These are phyloP conservation scores for Cherax destructor DNA, from an alignment of 1,140 invertebrate genomes.

Conservation along the genomic window DNA sequence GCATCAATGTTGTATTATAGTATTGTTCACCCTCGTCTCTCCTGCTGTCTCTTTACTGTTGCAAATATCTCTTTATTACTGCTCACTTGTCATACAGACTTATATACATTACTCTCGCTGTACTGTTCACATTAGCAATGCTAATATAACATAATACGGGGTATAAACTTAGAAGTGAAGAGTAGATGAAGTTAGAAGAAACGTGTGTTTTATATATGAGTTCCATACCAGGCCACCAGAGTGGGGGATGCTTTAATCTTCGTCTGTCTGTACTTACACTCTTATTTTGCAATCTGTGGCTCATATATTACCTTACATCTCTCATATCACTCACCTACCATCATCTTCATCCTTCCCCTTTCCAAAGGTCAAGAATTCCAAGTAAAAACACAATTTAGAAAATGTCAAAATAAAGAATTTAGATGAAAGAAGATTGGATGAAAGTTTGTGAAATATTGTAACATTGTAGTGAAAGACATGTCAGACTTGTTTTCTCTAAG, in stretches of 20 bases:
- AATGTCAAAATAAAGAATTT: not conserved
- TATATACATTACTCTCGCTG: too few relatives aligned
- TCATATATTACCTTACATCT: not conserved
- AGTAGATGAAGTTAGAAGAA: slow-evolving; percentile 1
- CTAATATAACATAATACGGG: not conserved
- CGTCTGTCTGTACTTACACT: slow-evolving; percentile 21
- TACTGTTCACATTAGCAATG: not conserved
- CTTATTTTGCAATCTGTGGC: not conserved
- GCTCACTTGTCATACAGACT: too few relatives aligned
- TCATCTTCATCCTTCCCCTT: too few relatives aligned
- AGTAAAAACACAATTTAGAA: not conserved
- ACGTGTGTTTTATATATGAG: slow-evolving; percentile 1
- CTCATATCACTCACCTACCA: not conserved
- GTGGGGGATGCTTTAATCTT: slow-evolving; percentile 27
- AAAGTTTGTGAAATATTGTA: slow-evolving; percentile 51
- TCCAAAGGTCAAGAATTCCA: too few relatives aligned
- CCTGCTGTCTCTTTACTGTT: not conserved
- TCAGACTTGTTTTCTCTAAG: slow-evolving; percentile 25
- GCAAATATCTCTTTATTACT: too few relatives aligned
- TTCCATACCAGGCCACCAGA: not conserved
- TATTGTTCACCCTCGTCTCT: not conserved
- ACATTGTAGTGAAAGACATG: slow-evolving; percentile 44
- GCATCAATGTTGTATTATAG: slow-evolving; percentile 37
- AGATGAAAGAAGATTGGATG: not conserved
- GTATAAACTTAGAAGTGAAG: not conserved